Conservation (phyloP, 2,888 invertebrate species). For the Tenodera sinensis region DNA sequence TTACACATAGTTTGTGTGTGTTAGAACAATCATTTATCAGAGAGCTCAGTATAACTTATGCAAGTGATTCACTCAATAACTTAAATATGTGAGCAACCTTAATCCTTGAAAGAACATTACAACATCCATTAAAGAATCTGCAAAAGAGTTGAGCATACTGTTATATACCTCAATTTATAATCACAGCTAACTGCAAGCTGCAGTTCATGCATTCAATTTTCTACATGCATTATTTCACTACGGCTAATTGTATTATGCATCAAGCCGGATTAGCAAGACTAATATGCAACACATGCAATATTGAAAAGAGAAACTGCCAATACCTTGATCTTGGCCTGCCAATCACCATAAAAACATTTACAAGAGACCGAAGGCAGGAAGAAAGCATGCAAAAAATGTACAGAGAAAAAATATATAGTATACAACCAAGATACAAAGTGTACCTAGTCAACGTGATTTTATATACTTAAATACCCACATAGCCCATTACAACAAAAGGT, state of each 20-base stretch:
- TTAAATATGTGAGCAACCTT: too few species aligned
- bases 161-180: too few species aligned
- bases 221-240: neutral
- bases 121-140: too few species aligned
- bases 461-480: neutral
- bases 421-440: conserved; percentile 5
- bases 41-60: too few species aligned
- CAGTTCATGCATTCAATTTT: neutral
- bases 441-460: neutral
- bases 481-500: neutral
- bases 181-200: neutral
- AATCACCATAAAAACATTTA: conserved; percentile 70
- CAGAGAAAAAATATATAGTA: conserved; percentile 32
- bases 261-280: neutral
- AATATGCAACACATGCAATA: conserved; percentile 40
- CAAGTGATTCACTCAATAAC: too few species aligned
- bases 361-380: conserved; percentile 64
- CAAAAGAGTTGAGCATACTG: too few species aligned
- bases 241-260: neutral
- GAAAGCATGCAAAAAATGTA: conserved; percentile 57
- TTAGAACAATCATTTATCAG: too few species aligned
- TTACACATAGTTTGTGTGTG: too few species aligned
- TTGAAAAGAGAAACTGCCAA: conserved; percentile 49
- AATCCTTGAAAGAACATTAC: too few species aligned
- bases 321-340: conserved; percentile 66